A percentile compares a stretch with the other conserved stretches of the same genome.
Conservation (phyloP, 2,888 invertebrate species). For the Coremacera marginata region DNA sequence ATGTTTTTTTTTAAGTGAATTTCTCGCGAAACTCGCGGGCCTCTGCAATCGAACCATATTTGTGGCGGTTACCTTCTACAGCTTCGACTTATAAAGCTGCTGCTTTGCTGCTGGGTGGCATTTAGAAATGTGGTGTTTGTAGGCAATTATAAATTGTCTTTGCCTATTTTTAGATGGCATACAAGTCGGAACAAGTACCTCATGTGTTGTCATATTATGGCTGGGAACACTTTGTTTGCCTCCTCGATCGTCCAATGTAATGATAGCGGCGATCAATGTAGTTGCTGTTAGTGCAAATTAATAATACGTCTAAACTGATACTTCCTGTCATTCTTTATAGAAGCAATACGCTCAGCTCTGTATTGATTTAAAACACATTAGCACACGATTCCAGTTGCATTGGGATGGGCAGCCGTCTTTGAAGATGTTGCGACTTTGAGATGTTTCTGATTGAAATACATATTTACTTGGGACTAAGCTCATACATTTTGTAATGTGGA, state of each 20-base stretch:
- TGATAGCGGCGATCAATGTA: too few relatives aligned
- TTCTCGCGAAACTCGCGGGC: conserved; percentile 1
- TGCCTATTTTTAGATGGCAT: conserved; percentile 14
- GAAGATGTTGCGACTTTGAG: too few relatives aligned
- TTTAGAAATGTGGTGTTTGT: not conserved
- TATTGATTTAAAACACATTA: too few relatives aligned
- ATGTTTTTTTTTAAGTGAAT: conserved; percentile 3
- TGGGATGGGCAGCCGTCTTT: too few relatives aligned
- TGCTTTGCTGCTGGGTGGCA: conserved; percentile 12
- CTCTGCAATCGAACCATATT: not conserved
- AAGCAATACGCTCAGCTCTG: not conserved
- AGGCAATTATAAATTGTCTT: conserved; percentile 32
- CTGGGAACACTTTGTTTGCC: not conserved
- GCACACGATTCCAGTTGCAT: too few relatives aligned
- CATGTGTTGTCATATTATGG: not conserved
- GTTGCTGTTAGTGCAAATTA: conserved; percentile 13
- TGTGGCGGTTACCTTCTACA: not conserved
- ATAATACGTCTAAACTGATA: not conserved
- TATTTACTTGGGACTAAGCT: too few relatives aligned
- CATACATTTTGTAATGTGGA: too few relatives aligned
- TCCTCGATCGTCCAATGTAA: too few relatives aligned
- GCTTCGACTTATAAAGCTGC: not conserved
- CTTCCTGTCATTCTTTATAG: conserved; percentile 18
- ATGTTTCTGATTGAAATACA: too few relatives aligned
- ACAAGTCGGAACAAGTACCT: not conserved